Conservation (phyloP, 2,888 invertebrate species). For the Metopia argyrocephala region DNA sequence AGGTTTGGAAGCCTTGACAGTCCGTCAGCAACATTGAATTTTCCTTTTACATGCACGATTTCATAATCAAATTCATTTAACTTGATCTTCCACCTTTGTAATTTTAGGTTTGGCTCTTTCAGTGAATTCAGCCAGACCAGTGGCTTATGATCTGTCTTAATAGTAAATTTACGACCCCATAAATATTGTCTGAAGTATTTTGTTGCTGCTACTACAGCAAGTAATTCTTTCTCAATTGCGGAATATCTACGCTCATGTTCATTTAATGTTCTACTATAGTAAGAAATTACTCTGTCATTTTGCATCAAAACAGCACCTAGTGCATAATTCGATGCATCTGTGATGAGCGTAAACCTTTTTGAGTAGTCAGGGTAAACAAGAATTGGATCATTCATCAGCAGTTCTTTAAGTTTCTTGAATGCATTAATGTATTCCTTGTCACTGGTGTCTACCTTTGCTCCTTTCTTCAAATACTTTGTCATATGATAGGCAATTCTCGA, state of each 20-base stretch:
- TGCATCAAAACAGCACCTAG: background rate
- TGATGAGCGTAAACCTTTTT: slow-evolving; percentile 30
- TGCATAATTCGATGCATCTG: slow-evolving; percentile 38
- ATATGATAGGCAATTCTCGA: background rate
- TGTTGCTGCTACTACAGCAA: slow-evolving; percentile 26
- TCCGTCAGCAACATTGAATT: no score
- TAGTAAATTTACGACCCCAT: slow-evolving; percentile 28
- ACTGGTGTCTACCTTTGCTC: slow-evolving; percentile 10
- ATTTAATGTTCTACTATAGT: slow-evolving; percentile 54
- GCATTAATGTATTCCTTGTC: slow-evolving; percentile 35
- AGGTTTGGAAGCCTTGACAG: no score
- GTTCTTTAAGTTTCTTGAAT: slow-evolving; percentile 42
- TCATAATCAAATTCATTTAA: slow-evolving; percentile 34
- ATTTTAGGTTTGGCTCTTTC: slow-evolving; percentile 36
- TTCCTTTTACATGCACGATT: background rate
- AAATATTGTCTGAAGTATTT: slow-evolving; percentile 36
- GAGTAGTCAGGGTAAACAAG: slow-evolving; percentile 43
- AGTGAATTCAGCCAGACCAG: slow-evolving; percentile 32
- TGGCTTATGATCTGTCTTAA: slow-evolving; percentile 40
- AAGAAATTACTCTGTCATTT: slow-evolving; percentile 27
- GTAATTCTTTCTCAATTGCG: slow-evolving; percentile 31
- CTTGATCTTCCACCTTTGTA: slow-evolving; percentile 31
- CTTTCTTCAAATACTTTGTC: slow-evolving; percentile 37
- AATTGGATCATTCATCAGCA: slow-evolving; percentile 18
- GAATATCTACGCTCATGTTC: slow-evolving; percentile 28